Conservation (phyloP, 2,113 vertebrate genomes). For the Asarcornis scutulata region DNA sequence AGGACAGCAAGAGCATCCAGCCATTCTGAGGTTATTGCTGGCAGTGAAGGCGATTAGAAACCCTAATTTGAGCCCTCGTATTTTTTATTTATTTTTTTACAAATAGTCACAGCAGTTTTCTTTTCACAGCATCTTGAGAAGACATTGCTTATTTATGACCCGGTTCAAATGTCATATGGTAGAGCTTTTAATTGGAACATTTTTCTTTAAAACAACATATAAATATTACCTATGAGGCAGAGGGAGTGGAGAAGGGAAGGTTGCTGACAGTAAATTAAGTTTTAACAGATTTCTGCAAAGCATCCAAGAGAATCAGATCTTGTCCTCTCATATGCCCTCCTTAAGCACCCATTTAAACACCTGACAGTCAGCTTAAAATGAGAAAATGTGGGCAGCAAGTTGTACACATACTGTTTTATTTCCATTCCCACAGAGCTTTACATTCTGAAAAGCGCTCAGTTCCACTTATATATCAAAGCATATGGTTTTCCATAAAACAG, state of each 20-base stretch:
- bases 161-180: slow-evolving; percentile 42
- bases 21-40: slow-evolving; percentile 21
- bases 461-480: background rate
- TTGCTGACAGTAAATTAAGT: slow-evolving; percentile 13
- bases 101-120: slow-evolving; percentile 11
- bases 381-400: background rate
- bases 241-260: background rate
- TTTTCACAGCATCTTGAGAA: slow-evolving; percentile 29
- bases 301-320: background rate
- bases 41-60: background rate
- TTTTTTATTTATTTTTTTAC: background rate
- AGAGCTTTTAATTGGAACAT: slow-evolving; percentile 51
- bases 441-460: background rate
- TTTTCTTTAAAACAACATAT: slow-evolving; percentile 53
- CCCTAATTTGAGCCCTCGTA: slow-evolving; percentile 1
- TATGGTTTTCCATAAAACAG: background rate
- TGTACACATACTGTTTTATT: background rate
- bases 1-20: background rate
- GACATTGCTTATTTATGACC: slow-evolving; percentile 48
- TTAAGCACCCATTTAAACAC: slow-evolving; percentile 7
- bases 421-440: background rate
- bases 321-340: background rate
- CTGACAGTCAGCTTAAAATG: background rate
- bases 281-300: slow-evolving; percentile 6
- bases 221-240: slow-evolving; percentile 35